Evolutionary conservation across 2,797 vertebrate species (phyloP).

Genomic region (Microctenopoma stevenorrisi): DNA sequence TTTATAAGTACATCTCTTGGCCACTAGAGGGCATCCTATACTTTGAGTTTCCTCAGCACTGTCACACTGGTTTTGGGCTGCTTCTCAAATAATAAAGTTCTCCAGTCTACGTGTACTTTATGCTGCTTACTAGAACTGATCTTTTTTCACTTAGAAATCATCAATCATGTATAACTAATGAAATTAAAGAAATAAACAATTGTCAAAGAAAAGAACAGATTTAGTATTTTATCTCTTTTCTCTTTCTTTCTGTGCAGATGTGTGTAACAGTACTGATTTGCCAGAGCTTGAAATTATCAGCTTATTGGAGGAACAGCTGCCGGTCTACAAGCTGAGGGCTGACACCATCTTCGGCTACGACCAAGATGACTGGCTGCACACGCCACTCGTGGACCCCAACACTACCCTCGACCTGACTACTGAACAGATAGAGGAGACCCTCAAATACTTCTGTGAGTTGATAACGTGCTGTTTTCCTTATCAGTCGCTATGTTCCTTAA

Average conservation of each 20-base stretch:
- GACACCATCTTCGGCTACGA: slow-evolving; percentile 98
- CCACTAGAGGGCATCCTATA: slow-evolving; percentile 71
- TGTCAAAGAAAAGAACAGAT: neutral
- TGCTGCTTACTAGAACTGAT: neutral
- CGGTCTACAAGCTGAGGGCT: slow-evolving; percentile 96
- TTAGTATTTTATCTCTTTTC: neutral
- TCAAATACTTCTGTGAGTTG: slow-evolving; percentile 98
- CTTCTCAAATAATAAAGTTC: neutral
- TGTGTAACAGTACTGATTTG: slow-evolving; percentile 98
- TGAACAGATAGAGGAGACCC: slow-evolving; percentile 97
- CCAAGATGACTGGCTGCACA: slow-evolving; percentile 98
- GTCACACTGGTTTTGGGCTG: no score
- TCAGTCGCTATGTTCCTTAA: neutral
- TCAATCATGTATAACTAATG: no score
- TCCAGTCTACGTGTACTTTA: neutral
- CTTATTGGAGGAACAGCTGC: slow-evolving; percentile 96
- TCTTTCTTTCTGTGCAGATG: slow-evolving; percentile 84
- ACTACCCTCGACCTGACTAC: slow-evolving; percentile 91
- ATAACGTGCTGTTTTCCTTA: neutral
- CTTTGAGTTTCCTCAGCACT: neutral
- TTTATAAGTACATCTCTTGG: slow-evolving; percentile 14
- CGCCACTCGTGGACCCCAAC: slow-evolving; percentile 92
- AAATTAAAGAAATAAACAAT: neutral
- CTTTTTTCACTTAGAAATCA: no score
- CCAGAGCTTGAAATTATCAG: slow-evolving; percentile 99